phyloP scores from a whole-genome alignment of 2,888 invertebrate species.

The Baronia brevicornis region DNA sequence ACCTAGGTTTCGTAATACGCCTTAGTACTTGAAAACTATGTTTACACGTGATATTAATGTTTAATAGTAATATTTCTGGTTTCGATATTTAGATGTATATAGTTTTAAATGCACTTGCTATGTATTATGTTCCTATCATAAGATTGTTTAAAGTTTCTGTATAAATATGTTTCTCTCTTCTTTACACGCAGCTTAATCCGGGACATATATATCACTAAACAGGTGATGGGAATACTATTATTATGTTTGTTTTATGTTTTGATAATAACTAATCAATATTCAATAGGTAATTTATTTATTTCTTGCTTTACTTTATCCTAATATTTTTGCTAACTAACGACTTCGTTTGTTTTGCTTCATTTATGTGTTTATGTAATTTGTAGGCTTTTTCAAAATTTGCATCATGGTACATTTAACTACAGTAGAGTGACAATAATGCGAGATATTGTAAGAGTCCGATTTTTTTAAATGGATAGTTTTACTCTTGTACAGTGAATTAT shows the following conservation, averaged over 20 bases:
- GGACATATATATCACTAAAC: slow-evolving; percentile 76
- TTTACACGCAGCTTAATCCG: slow-evolving; percentile 77
- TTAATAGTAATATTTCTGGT: slow-evolving; percentile 9
- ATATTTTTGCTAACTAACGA: not conserved
- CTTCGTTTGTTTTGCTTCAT: too few species aligned
- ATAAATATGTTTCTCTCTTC: slow-evolving; percentile 68
- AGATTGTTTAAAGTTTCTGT: slow-evolving; percentile 33
- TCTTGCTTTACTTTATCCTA: not conserved
- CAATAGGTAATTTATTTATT: slow-evolving; percentile 8
- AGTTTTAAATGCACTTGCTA: slow-evolving; percentile 23
- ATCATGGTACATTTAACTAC: too few species aligned
- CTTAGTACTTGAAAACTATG: slow-evolving; percentile 13
- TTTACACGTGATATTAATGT: slow-evolving; percentile 8
- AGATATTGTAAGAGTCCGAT: too few species aligned
- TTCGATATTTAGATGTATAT: slow-evolving; percentile 4
- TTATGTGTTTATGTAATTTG: too few species aligned
- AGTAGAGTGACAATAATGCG: too few species aligned
- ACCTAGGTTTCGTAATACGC: slow-evolving; percentile 19
- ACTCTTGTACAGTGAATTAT: too few species aligned
- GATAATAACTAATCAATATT: slow-evolving; percentile 19
- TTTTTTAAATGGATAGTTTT: too few species aligned
- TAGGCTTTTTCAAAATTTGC: too few species aligned
- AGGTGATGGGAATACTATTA: slow-evolving; percentile 71
- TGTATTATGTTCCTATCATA: slow-evolving; percentile 25
- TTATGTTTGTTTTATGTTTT: slow-evolving; percentile 42